Base-by-base conservation (phyloP, 2,888 invertebrate species). In the Dinocampus coccinellae region DNA sequence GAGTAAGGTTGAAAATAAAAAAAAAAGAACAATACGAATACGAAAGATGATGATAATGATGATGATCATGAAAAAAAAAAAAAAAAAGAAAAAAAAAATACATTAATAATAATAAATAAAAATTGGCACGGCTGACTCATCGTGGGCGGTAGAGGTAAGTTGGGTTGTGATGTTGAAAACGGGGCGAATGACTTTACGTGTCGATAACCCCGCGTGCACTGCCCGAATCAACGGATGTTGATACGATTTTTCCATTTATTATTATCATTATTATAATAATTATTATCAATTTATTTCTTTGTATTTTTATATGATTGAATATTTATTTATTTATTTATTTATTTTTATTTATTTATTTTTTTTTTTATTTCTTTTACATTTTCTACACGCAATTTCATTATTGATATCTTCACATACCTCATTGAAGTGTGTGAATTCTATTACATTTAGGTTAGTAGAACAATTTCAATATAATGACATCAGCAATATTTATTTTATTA, bases 131-230 rank as follows among this genome's bases (percentile, higher is more conserved):
- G 16, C 47, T 16, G 65, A 55, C 36, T 55, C 55, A 6, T 55
- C 36, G 34, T 47, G 47, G 47, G 47, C 47, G 47, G 47, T 47
- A 47, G n/a, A n/a, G 47, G 47, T 47, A 47, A 47, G 47, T 47
- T 47, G 47, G 16, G 47, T 47, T n/a, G 47, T 47, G 47, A 47
- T 47, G 47, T 16, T 47, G 47, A 16, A n/a, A 47, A 20, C 47
- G 6, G 39, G 36, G 65, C 55, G 65, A 65, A 65, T 65, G 65
- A 65, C 65, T 65, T 64, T 53, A 10, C 57, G 57, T 65, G 65
- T 65, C 65, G 65, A 65, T 65, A 65, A 65, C 65, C 65, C 55
- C 36, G 26, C 55, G 36, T 57, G 57, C 55, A 57, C 39, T 39
- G 24, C 60, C 3, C 20, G 60, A 66, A 52, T 39, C 60, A 67